These are phyloP conservation scores for Leptothorax acervorum DNA, from an alignment of 2,888 invertebrate genomes.

Conservation along the genomic window DNA sequence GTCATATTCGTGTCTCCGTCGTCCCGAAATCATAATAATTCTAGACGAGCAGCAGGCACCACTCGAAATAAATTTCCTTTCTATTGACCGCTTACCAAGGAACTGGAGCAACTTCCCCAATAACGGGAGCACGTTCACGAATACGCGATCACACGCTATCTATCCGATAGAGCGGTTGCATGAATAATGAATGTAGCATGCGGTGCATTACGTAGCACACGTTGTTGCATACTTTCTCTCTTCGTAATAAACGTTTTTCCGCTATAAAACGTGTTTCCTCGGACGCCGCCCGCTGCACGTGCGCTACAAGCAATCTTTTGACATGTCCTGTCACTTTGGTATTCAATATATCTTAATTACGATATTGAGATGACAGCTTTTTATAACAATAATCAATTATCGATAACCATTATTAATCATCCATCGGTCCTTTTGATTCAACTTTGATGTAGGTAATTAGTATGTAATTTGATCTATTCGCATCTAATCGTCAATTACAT, in stretches of 20 bases:
- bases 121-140: constrained; percentile 32
- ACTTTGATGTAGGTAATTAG: background rate
- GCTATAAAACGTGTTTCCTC: constrained; percentile 10
- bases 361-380: background rate
- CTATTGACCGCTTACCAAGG: constrained; percentile 18
- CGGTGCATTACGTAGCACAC: constrained; percentile 41
- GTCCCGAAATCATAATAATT: constrained; percentile 31
- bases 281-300: constrained; percentile 25
- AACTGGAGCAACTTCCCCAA: constrained; percentile 36
- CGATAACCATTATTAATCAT: background rate
- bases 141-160: constrained; percentile 41
- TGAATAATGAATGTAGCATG: constrained; percentile 47
- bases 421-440: background rate
- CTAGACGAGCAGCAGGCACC: background rate
- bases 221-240: constrained; percentile 61
- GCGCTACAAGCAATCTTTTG: constrained; percentile 26
- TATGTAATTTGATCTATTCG: background rate
- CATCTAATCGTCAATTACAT: background rate
- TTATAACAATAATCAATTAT: background rate
- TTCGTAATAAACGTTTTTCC: constrained; percentile 3
- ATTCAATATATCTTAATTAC: background rate
- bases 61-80: constrained; percentile 35
- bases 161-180: constrained; percentile 39
- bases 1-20: background rate
- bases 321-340: constrained; percentile 11